Base-by-base conservation (phyloP, 2,888 invertebrate genomes). In the Aromia moschata region DNA sequence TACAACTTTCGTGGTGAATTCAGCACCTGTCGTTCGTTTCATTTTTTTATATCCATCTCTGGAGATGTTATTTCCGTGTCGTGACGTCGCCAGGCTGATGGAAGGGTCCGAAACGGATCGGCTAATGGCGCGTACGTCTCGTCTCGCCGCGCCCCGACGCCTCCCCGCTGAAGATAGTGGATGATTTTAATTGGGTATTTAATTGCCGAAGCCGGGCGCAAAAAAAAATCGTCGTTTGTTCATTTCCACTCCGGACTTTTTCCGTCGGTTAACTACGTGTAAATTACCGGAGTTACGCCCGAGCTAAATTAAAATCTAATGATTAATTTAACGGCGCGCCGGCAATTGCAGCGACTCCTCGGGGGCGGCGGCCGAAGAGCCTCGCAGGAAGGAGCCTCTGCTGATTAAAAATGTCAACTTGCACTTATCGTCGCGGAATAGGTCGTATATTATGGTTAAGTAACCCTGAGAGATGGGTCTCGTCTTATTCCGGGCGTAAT, bases 281-380 rank as follows among this genome's bases (percentile, higher is more conserved):
- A 76, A 77, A 77, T 77, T 76, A 73, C 76, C 70, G 69, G 68
- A 67, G 75, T 77, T 75, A 76, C 75, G 71, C 74, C 73, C 73
- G 70, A 65, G 73, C 77, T 76, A 77, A 76, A 78, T 78, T 77
- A 77, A 77, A 77, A 77, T 77, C 77, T 74, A 77, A 77, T 76
- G 77, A 78, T 78, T 78, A 78, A 77, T 78, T 76, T 74, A 75
- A 76, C 76, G 76, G 70, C 73, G 70, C 73, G 72, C 63, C 68
- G 71, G 76, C 72, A 77, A 77, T 77, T 76, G 76, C 77, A 74
- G 74, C 74, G 73, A 74, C 73, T 74, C 76, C 77, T 58, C 60
- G 57, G 60, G 58, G 64, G 46, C 53, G 45, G 51, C 56, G 59
- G 47, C 55, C 56, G 60, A 53, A 46, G 51, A 47, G 37, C 55